Base-by-base conservation (phyloP, 2,113 vertebrate genomes). In the Psittacara wagleri region DNA sequence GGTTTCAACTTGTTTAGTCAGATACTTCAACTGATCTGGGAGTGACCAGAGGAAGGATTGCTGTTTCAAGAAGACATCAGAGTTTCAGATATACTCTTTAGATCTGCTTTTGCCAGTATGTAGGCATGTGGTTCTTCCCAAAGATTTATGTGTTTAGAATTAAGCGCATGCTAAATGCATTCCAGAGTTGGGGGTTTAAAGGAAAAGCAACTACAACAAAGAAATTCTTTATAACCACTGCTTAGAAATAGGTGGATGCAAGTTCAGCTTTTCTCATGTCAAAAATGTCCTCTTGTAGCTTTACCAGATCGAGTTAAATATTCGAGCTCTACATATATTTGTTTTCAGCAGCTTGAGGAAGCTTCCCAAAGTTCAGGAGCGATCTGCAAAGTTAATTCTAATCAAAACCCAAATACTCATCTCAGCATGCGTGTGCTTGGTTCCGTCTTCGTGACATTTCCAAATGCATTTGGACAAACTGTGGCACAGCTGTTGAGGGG, bases 401-500 rank as follows among this genome's bases (percentile, higher is more conserved):
- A 29, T 44, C 29, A 23, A 68, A 64, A 3, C 41, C 11, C 17
- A 51, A 82, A 57, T 75, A 92, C 23, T 24, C 55, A n/a, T 88
- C 91, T 41, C 72, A 37, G 9, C 17, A 10, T 52, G 73, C 23
- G 10, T 52, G 9, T 73, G 13, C 73, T 54, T 51, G 75, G 25
- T 87, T 73, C 86, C 28, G 2, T 81, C 76, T 83, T 92, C 11
- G 13, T 81, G 64, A 77, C 1, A 3, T 82, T 96, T 93, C 79
- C 79, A 79, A 24, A 67, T 69, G 49, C 11, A 11, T 84, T 97
- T 95, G 90, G 83, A 61, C 89, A 89, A 96, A 96, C 64, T 94
- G 20, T 19, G 91, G 84, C 96, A 83, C 97, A 97, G 95, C 96
- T 98, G 94, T 90, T 88, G 92, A 92, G 41, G 66, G 43, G 39